Base-by-base conservation (phyloP, 2,797 vertebrate genomes). In the Pangasius macronema region DNA sequence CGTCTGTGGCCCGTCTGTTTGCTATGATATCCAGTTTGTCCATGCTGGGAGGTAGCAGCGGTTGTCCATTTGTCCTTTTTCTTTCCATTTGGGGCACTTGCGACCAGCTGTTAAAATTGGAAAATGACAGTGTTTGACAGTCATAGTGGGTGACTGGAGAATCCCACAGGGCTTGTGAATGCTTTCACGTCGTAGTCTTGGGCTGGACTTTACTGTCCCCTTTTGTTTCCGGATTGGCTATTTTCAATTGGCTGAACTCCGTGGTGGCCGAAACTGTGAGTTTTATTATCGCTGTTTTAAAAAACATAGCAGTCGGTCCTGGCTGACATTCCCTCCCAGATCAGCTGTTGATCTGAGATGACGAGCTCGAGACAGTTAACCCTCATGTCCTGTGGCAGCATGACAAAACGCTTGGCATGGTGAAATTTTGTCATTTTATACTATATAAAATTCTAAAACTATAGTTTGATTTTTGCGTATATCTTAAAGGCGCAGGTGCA, bases 71-170 rank as follows among this genome's bases (percentile, higher is more conserved):
- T 22, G 39, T 30, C 81, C 57, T 84, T 79, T 80, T 70, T 85
- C 49, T 75, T 65, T 27, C 24, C 67, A 22, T 82, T 80, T 24
- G 30, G 51, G 83, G 67, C 87, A 68, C 84, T 67, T 88, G 79
- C 10, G 82, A 80, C 83, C 87, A 89, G 88, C 86, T 90, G 87
- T 86, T 86, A 85, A 86, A 82, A 67, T 75, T 75, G 88, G 39
- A 82, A 88, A 87, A 86, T 85, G 87, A 86, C 87, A 81, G 82
- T 0, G 13, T 55, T 86, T 87, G 90, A 88, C 90, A 88, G 87
- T 2, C 55, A 33, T 89, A 61, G 85, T 91, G 90, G 88, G 90
- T 91, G 90, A 88, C 68, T 83, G 36, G 16, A 77, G 88, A 85
- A 72, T 85, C 87, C 75, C 83, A 36, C 14, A 8, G 87, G 22